phyloP scores from a whole-genome alignment of 2,797 vertebrate species.

The Momotus momota region DNA sequence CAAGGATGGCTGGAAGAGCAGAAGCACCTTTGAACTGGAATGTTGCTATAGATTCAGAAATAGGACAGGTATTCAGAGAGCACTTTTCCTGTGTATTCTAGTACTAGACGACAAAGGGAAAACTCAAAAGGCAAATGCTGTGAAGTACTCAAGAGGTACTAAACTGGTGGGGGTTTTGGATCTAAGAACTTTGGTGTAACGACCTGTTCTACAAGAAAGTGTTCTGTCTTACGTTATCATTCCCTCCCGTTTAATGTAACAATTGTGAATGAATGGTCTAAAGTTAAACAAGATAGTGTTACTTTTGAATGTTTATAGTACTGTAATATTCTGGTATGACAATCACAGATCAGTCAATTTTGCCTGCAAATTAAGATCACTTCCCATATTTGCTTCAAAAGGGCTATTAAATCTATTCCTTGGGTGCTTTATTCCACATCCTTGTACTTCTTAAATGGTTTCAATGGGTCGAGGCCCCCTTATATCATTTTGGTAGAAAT shows the following conservation, averaged over 20 bases:
- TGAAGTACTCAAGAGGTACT: background rate
- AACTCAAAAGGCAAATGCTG: background rate
- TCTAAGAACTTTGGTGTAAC: background rate
- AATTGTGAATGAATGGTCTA: background rate
- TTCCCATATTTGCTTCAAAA: background rate
- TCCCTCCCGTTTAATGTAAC: background rate
- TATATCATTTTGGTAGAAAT: background rate
- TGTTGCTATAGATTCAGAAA: background rate
- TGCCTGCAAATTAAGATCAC: background rate
- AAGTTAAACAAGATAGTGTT: background rate
- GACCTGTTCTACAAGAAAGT: background rate
- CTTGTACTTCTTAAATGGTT: background rate
- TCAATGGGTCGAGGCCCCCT: background rate
- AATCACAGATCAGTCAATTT: background rate
- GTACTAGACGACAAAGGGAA: background rate
- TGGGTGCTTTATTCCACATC: background rate
- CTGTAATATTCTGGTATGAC: background rate
- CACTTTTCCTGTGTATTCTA: background rate
- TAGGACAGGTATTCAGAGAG: background rate
- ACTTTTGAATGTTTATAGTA: background rate
- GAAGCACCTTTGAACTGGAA: background rate
- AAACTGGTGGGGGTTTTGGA: background rate
- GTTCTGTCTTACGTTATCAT: background rate
- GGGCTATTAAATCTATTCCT: background rate
- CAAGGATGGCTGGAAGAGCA: background rate